Percentiles rank a stretch among this genome's conserved stretches.
These are phyloP conservation scores for Sterrhoptilus dennistouni DNA, from an alignment of 2,113 vertebrate genomes.

Conservation along the genomic window DNA sequence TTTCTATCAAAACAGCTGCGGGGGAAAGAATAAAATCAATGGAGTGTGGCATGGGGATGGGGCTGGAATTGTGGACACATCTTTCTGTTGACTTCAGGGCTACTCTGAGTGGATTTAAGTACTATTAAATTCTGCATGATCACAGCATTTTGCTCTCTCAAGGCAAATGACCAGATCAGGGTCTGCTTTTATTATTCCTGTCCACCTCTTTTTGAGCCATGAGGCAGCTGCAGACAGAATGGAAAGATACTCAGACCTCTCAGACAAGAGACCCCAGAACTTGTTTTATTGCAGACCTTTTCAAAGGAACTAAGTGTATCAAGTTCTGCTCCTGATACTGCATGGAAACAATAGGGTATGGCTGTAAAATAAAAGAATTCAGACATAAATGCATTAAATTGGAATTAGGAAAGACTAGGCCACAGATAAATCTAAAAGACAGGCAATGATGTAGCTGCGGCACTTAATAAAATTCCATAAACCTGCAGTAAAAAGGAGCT, in stretches of 20 bases:
- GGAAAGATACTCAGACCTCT: not conserved
- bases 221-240: not conserved
- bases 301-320: not conserved
- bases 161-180: not conserved
- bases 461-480: slow-evolving; percentile 59
- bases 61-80: not conserved
- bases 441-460: slow-evolving; percentile 29
- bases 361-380: slow-evolving; percentile 50
- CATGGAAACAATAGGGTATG: not conserved
- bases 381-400: slow-evolving; percentile 35
- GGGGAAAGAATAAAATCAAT: not conserved
- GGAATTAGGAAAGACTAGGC: not conserved
- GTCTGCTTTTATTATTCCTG: not conserved
- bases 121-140: not conserved
- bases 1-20: not conserved
- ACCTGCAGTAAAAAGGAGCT: slow-evolving; percentile 16
- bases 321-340: not conserved
- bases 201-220: not conserved
- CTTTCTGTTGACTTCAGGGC: not conserved
- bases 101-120: not conserved
- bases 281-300: not conserved
- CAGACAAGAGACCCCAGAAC: not conserved
- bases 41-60: not conserved
- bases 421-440: slow-evolving; percentile 55
- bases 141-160: not conserved